phyloP scores from a whole-genome alignment of 2,888 invertebrate genomes.

The Trichopria drosophilae region DNA sequence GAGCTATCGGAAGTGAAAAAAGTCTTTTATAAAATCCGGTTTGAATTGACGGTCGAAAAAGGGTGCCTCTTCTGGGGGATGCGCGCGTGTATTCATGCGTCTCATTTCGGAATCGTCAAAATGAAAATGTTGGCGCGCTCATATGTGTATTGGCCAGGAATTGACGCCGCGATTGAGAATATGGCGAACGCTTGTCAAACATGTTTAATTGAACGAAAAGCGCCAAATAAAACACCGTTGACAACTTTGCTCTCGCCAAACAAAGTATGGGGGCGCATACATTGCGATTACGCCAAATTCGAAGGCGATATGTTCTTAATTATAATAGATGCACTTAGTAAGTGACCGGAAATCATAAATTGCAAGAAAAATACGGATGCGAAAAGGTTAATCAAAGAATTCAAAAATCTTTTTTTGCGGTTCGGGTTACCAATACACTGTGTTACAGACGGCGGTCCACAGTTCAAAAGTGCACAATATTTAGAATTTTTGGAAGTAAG shows the following conservation, averaged over 20 bases:
- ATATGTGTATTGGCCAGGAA: constrained; percentile 31
- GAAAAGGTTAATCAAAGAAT: constrained; percentile 3
- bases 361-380: constrained; percentile 18
- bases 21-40: constrained; percentile 33
- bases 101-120: constrained; percentile 33
- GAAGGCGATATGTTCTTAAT: constrained; percentile 22
- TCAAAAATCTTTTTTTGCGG: constrained; percentile 25
- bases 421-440: constrained; percentile 29
- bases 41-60: constrained; percentile 19
- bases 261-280: constrained; percentile 15
- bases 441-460: constrained; percentile 33
- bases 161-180: constrained; percentile 29
- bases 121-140: constrained; percentile 32
- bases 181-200: constrained; percentile 23
- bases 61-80: constrained; percentile 24
- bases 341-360: constrained; percentile 25
- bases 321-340: constrained; percentile 19
- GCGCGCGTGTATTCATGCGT: constrained; percentile 18
- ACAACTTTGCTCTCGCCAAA: constrained; percentile 22
- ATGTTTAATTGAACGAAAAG: constrained; percentile 27
- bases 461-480: constrained; percentile 25
- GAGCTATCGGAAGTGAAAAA: constrained; percentile 25
- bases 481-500: constrained; percentile 22
- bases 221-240: constrained; percentile 25
- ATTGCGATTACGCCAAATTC: constrained; percentile 24